Percentiles rank a stretch among this genome's conserved stretches.
Conservation (phyloP, 2,888 invertebrate genomes). For the Drosophila testacea region DNA sequence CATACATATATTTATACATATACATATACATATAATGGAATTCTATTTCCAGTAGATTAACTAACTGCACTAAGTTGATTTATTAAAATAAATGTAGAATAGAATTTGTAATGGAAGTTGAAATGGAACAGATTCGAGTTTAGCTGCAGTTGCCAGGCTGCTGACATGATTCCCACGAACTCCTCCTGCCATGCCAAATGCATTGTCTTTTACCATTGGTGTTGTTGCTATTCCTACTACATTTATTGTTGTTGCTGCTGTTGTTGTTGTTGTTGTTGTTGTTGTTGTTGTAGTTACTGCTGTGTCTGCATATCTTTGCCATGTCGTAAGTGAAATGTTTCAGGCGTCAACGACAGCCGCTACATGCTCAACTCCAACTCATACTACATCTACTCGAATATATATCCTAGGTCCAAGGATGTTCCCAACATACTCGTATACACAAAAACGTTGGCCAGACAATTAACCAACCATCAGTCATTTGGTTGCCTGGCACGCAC, state of each 20-base stretch:
- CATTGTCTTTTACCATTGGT: constrained; percentile 68
- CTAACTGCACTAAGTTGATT: constrained; percentile 10
- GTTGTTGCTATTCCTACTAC: neutral
- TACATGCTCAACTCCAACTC: constrained; percentile 42
- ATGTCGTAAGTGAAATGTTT: constrained; percentile 75
- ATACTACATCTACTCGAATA: constrained; percentile 5
- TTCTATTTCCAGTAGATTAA: constrained; percentile 8
- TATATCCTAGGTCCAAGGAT: constrained; percentile 43
- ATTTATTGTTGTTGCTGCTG: constrained; percentile 12
- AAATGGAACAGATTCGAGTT: constrained; percentile 11
- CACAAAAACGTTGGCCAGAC: constrained; percentile 70
- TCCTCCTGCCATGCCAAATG: constrained; percentile 42
- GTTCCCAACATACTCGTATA: constrained; percentile 14
- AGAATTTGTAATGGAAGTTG: constrained; percentile 7
- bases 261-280: constrained; percentile 9
- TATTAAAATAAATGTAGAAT: constrained; percentile 10
- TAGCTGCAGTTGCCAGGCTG: constrained; percentile 36
- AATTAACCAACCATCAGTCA: constrained; percentile 80
- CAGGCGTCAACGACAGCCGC: constrained; percentile 73
- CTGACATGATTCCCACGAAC: constrained; percentile 51
- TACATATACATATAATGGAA: no score
- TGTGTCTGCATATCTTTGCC: constrained; percentile 62
- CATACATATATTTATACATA: no score
- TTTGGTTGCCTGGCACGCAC: constrained; percentile 70
- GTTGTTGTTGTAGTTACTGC: constrained; percentile 42